Base-by-base conservation (phyloP, 2,113 vertebrate species). In the Chamaea fasciata region DNA sequence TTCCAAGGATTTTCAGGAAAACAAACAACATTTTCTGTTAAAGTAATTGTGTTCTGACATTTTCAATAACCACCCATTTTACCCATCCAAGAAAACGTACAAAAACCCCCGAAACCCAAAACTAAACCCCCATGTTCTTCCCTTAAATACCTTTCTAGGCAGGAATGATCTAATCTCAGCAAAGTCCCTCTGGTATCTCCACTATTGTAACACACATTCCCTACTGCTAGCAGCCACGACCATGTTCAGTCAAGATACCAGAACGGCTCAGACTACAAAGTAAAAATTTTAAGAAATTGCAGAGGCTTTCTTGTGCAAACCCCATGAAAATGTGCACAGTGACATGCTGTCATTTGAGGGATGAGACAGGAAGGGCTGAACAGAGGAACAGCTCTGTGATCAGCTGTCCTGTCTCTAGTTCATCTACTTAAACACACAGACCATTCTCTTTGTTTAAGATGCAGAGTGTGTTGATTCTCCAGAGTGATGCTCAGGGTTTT, bases 131-230 rank as follows among this genome's bases (percentile, higher is more conserved):
- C 35, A 9, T 46, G 27, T 70, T 84, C 93, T 90, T 80, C 59
- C 55, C 63, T 91, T 84, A 90, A 85, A 62, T 75, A 93, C 76
- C 39, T 88, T 93, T 92, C 92, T 85, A 94, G 63, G 64, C 80
- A 97, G 88, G 92, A 95, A 92, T 93, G 87, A 81, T 87, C 92
- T 90, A 87, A 69, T 57, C 73, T 82, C 59, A 84, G 47, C 41
- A 20, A 89, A 93, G 44, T 71, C 42, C 47, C 67, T 86, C 70
- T 5, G 11, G 39, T 47, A 83, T 42, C 53, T 70, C 47, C 49
- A 70, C 74, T 93, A 78, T 0, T 62, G 3, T 37, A 65, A 86
- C 24, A 80, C 56, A 84, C 33, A 41, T 77, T 81, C 77, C 59
- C 59, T 94, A 77, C 39, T 80, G 44, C 90, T 89, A 93, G 92